These are phyloP conservation scores for Andrena trimmerana DNA, from an alignment of 2,888 invertebrate genomes.

Conservation along the genomic window DNA sequence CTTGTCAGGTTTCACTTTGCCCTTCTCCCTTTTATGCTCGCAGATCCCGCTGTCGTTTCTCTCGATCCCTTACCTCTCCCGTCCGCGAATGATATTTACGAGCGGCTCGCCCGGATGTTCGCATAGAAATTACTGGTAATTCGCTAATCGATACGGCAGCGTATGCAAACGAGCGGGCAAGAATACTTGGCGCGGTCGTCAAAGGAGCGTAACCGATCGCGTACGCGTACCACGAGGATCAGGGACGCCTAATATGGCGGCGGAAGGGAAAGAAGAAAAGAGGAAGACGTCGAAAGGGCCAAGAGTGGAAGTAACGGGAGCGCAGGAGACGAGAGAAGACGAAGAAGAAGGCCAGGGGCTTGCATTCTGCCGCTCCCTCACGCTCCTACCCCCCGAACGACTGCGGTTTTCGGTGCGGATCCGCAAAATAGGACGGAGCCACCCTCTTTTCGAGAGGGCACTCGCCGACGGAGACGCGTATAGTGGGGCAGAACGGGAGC, in stretches of 20 bases:
- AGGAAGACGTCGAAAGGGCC: neutral
- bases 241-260: neutral
- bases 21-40: neutral
- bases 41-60: neutral
- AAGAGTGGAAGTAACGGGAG: neutral
- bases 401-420: slow-evolving; percentile 77
- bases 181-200: neutral
- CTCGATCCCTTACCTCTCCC: neutral
- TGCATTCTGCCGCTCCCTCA: slow-evolving; percentile 30
- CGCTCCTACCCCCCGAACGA: slow-evolving; percentile 53
- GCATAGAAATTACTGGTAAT: slow-evolving; percentile 71
- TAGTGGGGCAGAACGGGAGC: slow-evolving; percentile 16
- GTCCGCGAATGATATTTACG: slow-evolving; percentile 56
- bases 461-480: slow-evolving; percentile 37
- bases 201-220: slow-evolving; percentile 3
- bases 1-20: slow-evolving; percentile 3
- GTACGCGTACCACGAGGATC: neutral
- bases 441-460: slow-evolving; percentile 68
- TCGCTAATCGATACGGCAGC: slow-evolving; percentile 72
- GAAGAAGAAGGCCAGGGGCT: slow-evolving; percentile 12
- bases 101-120: slow-evolving; percentile 58
- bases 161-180: slow-evolving; percentile 12
- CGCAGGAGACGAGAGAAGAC: slow-evolving; percentile 11
- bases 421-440: slow-evolving; percentile 76
- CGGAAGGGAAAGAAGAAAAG: neutral